A percentile compares a stretch with the other conserved stretches of the same genome.
Evolutionary conservation across 2,888 invertebrate species (phyloP).

Genomic region (Drosophila villosipedis): DNA sequence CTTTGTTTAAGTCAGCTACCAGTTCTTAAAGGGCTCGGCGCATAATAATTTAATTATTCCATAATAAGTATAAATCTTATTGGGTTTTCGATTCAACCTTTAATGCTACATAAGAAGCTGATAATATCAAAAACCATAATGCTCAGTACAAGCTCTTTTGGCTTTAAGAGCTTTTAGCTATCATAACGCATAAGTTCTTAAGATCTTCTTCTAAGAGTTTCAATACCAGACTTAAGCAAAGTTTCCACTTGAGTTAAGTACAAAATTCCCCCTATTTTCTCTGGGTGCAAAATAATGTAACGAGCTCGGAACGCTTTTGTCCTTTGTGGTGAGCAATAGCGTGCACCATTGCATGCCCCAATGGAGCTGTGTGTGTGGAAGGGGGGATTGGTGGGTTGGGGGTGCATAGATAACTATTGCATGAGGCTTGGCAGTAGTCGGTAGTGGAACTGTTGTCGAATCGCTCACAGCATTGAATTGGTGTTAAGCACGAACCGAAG

Average conservation of each 20-base stretch:
- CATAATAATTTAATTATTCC: not conserved
- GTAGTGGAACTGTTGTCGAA: conserved; percentile 37
- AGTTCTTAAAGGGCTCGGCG: not conserved
- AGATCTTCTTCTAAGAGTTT: not conserved
- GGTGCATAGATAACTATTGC: conserved; percentile 62
- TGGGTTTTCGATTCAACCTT: not conserved
- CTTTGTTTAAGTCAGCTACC: not conserved
- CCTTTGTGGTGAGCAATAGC: conserved; percentile 74
- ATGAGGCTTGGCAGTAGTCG: conserved; percentile 55
- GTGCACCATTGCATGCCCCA: conserved; percentile 56
- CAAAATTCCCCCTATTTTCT: not conserved
- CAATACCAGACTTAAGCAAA: not conserved
- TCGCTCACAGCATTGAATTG: conserved; percentile 78
- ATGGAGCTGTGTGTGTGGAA: not conserved
- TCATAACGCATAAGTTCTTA: not conserved
- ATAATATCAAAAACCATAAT: not conserved
- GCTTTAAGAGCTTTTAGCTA: not conserved
- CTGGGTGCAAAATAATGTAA: conserved; percentile 26
- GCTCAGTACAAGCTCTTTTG: not conserved
- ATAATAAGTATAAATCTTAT: not conserved
- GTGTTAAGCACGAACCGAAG: conserved; percentile 79
- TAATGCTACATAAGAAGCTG: conserved; percentile 1
- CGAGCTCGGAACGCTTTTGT: conserved; percentile 61
- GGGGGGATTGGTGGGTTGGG: not conserved
- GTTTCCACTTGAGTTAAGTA: not conserved